phyloP scores from a whole-genome alignment of 1,140 invertebrate genomes.

The Drosophila pandora region DNA sequence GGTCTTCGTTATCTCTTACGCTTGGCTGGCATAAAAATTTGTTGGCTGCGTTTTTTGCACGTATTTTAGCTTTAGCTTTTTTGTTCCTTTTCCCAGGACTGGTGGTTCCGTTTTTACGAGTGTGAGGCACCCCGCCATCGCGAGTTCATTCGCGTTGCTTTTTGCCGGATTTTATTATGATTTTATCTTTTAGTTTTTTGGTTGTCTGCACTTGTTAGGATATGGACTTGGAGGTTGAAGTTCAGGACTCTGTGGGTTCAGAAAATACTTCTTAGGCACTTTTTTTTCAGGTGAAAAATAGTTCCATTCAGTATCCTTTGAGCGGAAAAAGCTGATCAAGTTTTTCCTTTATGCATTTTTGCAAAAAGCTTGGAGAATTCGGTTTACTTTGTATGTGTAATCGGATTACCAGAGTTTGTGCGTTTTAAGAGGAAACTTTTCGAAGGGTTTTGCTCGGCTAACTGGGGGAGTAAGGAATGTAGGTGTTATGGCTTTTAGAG shows the following conservation, averaged over 20 bases:
- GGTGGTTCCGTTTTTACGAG: not conserved
- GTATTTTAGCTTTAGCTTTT: slow-evolving; percentile 11
- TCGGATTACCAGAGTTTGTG: not conserved
- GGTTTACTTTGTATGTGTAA: not conserved
- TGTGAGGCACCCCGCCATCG: slow-evolving; percentile 13
- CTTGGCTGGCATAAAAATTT: slow-evolving; percentile 63
- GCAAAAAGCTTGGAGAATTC: not conserved
- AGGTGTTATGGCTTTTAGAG: not conserved
- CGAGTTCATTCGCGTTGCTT: slow-evolving; percentile 44
- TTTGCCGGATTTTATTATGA: slow-evolving; percentile 14
- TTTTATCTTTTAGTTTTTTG: slow-evolving; percentile 16
- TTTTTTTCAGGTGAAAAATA: slow-evolving; percentile 49
- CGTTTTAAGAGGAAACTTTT: not conserved
- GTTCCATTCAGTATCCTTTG: slow-evolving; percentile 22
- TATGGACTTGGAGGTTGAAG: not conserved
- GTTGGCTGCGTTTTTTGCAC: slow-evolving; percentile 46
- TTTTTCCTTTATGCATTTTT: not conserved
- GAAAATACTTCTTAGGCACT: slow-evolving; percentile 25
- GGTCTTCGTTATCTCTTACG: slow-evolving; percentile 62
- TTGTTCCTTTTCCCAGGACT: slow-evolving; percentile 9
- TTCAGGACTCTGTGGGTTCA: slow-evolving; percentile 10
- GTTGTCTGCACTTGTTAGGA: slow-evolving; percentile 47
- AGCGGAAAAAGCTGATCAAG: slow-evolving; percentile 17
- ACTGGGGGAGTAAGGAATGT: not conserved
- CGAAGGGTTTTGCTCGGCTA: not conserved